Evolutionary conservation across 2,797 vertebrate species (phyloP), one percentile per base, ranked within the genome.

Genomic region (Lepidocolaptes lacrymiger): DNA sequence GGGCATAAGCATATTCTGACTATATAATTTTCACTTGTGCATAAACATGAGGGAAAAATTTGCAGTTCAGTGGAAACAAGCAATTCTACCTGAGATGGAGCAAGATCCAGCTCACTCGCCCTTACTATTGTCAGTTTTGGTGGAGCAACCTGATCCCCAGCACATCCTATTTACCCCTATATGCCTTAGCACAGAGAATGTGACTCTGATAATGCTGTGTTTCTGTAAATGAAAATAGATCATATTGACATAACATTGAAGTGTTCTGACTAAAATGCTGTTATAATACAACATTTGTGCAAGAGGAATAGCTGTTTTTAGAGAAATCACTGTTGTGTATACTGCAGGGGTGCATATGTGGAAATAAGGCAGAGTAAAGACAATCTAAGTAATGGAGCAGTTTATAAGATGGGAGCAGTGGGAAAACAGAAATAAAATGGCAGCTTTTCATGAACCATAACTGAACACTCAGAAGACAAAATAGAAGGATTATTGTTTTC

Each of bases 401-500:
- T 81, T 92, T 64, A 59, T 91, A 84, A 88, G 49, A 94, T 78
- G 84, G 62, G 68, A 92, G 62, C 46, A 93, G 39, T 75, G 66
- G 75, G 75, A 72, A 82, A 91, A 94, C 64, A 88, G 72, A 91
- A 92, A 63, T 93, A 93, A 95, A 94, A 95, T 92, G 92, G 79
- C 73, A 93, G 49, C 39, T 91, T 93, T 89, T 96, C 89, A 86
- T 76, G 76, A 93, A 81, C 66, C 39, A 43, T 86, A 88, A 66
- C 62, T 55, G 82, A 96, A 88, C 1, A 16, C n/a, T 78, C 51
- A 63, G 52, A 94, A 75, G 81, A 91, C 72, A 96, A 88, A 95
- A 93, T 10, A 94, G 88, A 85, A 83, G 44, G 72, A 63, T 93
- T 94, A 96, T 96, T 95, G 79, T 86, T 96, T 92, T 79, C 95